A percentile compares a stretch with the other conserved stretches of the same genome.
These are phyloP conservation scores for Sesia apiformis DNA, from an alignment of 2,888 invertebrate genomes.

Conservation along the genomic window DNA sequence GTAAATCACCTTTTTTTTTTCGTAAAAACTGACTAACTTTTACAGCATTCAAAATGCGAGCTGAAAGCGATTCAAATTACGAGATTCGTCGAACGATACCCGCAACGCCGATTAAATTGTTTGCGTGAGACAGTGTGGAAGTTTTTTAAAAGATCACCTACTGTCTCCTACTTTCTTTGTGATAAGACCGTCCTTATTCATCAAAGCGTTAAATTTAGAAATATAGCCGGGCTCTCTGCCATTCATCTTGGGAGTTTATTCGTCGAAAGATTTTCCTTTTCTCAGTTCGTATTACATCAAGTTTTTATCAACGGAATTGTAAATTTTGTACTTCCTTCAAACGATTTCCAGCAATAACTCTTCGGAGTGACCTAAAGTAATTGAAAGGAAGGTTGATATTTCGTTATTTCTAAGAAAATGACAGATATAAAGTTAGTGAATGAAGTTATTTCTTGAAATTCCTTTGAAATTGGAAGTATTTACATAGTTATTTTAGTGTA, in stretches of 20 bases:
- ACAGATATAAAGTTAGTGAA: background rate
- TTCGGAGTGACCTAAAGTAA: background rate
- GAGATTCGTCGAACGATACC: no score
- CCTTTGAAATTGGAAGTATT: background rate
- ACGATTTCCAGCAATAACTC: background rate
- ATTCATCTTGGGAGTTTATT: background rate
- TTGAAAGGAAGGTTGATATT: background rate
- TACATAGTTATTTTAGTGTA: background rate
- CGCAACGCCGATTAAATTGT: no score
- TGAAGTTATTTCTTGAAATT: background rate
- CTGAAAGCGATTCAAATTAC: no score
- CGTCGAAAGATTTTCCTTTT: background rate
- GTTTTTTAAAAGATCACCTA: background rate
- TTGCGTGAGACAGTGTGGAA: background rate
- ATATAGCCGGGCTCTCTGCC: slow-evolving; percentile 4
- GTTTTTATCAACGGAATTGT: slow-evolving; percentile 5
- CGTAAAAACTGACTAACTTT: no score
- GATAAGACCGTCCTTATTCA: slow-evolving; percentile 2
- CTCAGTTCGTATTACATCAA: background rate
- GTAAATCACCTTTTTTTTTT: no score
- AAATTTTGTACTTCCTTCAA: slow-evolving; percentile 3
- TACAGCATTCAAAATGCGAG: no score
- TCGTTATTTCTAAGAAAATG: background rate
- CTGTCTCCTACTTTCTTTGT: background rate
- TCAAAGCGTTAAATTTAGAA: slow-evolving; percentile 15